These are phyloP conservation scores for Drosophila multiciliata DNA, from an alignment of 2,888 invertebrate genomes.

Conservation along the genomic window DNA sequence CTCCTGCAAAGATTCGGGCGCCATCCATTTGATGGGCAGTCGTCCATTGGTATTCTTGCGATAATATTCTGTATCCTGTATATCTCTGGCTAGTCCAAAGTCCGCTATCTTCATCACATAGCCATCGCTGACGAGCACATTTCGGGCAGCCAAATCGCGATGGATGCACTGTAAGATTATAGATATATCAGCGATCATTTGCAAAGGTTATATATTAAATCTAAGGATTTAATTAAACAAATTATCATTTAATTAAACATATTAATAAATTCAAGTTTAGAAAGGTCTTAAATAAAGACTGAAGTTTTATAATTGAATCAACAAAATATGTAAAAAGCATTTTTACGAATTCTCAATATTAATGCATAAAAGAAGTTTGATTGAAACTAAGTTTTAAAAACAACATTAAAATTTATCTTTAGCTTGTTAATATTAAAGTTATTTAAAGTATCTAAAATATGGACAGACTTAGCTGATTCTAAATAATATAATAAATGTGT, in stretches of 20 bases:
- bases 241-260: not conserved
- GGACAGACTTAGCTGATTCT: not conserved
- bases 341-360: no score
- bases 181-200: slow-evolving; percentile 35
- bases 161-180: slow-evolving; percentile 92
- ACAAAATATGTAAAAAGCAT: not conserved
- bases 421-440: not conserved
- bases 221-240: not conserved
- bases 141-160: slow-evolving; percentile 98
- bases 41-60: slow-evolving; percentile 98
- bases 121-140: slow-evolving; percentile 97
- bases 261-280: not conserved
- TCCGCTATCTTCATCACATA: slow-evolving; percentile 98
- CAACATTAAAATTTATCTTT: not conserved
- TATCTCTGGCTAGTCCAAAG: slow-evolving; percentile 98
- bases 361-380: not conserved
- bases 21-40: slow-evolving; percentile 99
- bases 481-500: not conserved
- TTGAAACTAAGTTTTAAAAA: not conserved
- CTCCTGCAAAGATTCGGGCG: slow-evolving; percentile 98
- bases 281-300: not conserved
- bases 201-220: not conserved
- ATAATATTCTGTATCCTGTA: slow-evolving; percentile 97
- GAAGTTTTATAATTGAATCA: not conserved
- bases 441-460: not conserved